Percentiles rank a stretch among this genome's conserved stretches.
Conservation (phyloP, 2,888 invertebrate genomes). For the Tachina grossa region DNA sequence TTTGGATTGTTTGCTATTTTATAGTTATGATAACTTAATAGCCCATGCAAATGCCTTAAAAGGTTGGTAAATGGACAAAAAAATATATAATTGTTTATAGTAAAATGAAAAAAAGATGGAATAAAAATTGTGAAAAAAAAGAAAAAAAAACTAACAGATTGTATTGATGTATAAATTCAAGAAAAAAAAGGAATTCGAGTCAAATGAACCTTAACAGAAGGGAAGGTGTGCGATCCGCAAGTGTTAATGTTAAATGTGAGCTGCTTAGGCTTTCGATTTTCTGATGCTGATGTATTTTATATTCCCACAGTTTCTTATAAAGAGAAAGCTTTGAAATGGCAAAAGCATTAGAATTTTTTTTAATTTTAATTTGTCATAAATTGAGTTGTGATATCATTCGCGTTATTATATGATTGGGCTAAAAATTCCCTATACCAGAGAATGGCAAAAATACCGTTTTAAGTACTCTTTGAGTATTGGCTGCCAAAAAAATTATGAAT, state of each 20-base stretch:
- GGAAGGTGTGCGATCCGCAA: neutral
- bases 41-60: conserved; percentile 63
- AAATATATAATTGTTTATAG: conserved; percentile 36
- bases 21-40: conserved; percentile 71
- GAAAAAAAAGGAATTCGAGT: conserved; percentile 7
- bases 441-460: too few relatives aligned
- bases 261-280: neutral
- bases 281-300: neutral
- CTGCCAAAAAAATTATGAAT: too few relatives aligned
- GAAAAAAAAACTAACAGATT: conserved; percentile 10
- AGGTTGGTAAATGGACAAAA: conserved; percentile 51
- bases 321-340: neutral
- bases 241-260: too few relatives aligned
- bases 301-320: neutral
- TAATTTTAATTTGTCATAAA: too few relatives aligned
- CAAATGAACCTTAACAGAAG: conserved; percentile 16
- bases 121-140: neutral
- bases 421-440: too few relatives aligned
- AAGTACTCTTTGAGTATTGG: too few relatives aligned
- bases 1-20: conserved; percentile 37
- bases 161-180: neutral
- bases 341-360: too few relatives aligned
- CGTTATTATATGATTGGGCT: too few relatives aligned
- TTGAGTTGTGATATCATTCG: too few relatives aligned
- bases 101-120: conserved; percentile 18